phyloP scores from a whole-genome alignment of 2,113 vertebrate genomes.

The Megaceryle torquata region DNA sequence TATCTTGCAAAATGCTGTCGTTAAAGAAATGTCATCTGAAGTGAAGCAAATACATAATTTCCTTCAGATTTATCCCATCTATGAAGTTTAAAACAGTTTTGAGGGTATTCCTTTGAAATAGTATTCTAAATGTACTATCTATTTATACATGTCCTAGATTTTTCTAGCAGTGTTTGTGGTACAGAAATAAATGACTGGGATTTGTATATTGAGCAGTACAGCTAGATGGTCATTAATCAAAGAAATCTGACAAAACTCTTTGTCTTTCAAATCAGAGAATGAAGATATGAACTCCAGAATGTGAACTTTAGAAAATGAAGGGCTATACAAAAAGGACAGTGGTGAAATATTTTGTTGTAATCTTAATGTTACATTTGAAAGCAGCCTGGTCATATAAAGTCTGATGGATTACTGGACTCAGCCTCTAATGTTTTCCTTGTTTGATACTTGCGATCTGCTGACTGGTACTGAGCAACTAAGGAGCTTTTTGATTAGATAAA shows the following conservation, averaged over 20 bases:
- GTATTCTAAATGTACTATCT: not conserved
- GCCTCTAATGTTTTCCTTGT: not conserved
- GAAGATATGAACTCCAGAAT: not conserved
- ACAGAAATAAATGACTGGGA: not conserved
- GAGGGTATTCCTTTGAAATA: not conserved
- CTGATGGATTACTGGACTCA: not conserved
- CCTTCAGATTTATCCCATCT: not conserved
- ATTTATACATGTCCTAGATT: constrained; percentile 4
- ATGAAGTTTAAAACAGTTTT: not conserved
- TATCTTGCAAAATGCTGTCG: not conserved
- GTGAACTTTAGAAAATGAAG: constrained; percentile 15
- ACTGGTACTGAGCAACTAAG: not conserved
- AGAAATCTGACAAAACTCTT: not conserved
- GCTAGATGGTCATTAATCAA: not conserved
- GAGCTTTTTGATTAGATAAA: constrained; percentile 14
- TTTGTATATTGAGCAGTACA: not conserved
- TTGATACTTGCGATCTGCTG: constrained; percentile 34
- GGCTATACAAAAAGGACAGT: not conserved
- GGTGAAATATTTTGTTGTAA: not conserved
- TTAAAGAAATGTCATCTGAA: not conserved
- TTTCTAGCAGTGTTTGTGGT: not conserved
- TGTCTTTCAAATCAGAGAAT: constrained; percentile 5
- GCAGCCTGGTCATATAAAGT: not conserved
- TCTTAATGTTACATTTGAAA: constrained; percentile 1
- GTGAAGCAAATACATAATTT: not conserved